Evolutionary conservation across 2,797 vertebrate species (phyloP).

Genomic region (Pogonophryne albipinna): DNA sequence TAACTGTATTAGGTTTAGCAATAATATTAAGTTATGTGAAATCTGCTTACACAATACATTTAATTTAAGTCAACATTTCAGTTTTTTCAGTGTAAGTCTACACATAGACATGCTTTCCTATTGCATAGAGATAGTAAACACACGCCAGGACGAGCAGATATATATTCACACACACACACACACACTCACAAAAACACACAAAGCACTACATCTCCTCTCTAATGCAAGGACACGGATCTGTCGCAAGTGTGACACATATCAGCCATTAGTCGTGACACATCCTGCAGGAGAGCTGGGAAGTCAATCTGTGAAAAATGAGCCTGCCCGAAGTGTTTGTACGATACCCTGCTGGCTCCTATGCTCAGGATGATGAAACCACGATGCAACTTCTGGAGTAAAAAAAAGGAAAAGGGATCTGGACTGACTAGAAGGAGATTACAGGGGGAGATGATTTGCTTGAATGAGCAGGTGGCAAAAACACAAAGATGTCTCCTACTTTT

Average conservation of each 20-base stretch:
- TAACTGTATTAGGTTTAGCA: too few species aligned
- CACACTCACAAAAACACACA: conserved; percentile 36
- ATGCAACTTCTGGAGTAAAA: conserved; percentile 76
- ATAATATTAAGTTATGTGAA: too few species aligned
- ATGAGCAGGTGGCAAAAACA: conserved; percentile 73
- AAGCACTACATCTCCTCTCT: conserved; percentile 67
- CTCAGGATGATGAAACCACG: conserved; percentile 85
- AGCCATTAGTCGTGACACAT: conserved; percentile 76
- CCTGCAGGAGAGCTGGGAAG: conserved; percentile 77
- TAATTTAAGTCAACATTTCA: too few species aligned
- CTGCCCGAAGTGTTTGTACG: conserved; percentile 81
- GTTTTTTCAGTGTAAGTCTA: background rate
- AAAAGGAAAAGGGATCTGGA: conserved; percentile 53
- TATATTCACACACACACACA: conserved; percentile 16
- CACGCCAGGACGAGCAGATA: conserved; percentile 7
- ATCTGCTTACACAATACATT: too few species aligned
- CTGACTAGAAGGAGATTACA: conserved; percentile 75
- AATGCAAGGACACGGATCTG: conserved; percentile 79
- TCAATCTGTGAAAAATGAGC: conserved; percentile 85
- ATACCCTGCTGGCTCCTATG: conserved; percentile 79
- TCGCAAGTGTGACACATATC: conserved; percentile 80
- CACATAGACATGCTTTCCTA: conserved; percentile 32
- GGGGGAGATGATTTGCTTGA: conserved; percentile 67
- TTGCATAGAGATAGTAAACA: conserved; percentile 34
- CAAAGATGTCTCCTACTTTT: conserved; percentile 72